A percentile compares a stretch with the other conserved stretches of the same genome.
phyloP scores from a whole-genome alignment of 2,888 invertebrate genomes.

The Ormia ochracea region DNA sequence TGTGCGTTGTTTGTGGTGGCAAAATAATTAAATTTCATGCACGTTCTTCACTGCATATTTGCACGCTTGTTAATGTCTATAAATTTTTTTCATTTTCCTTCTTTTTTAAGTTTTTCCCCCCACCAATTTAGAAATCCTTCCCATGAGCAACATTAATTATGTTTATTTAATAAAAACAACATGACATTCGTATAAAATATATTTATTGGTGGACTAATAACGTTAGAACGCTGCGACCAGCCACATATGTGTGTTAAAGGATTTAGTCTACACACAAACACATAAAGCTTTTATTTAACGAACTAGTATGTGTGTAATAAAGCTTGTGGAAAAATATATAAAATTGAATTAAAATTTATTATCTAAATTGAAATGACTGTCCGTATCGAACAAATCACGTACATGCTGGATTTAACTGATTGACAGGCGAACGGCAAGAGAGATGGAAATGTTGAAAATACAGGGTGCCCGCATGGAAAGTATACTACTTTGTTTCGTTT shows the following conservation, averaged over 20 bases:
- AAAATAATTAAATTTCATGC: conserved; percentile 29
- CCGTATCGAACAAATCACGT: conserved; percentile 15
- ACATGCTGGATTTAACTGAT: background rate
- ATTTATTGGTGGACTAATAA: too few species aligned
- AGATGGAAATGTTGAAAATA: too few species aligned
- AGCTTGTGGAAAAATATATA: background rate
- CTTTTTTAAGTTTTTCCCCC: too few species aligned
- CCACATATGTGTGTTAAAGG: too few species aligned
- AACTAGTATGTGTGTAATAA: background rate
- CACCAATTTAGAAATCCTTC: conserved; percentile 24
- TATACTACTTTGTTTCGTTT: too few species aligned
- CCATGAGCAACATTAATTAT: conserved; percentile 51
- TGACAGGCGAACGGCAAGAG: background rate
- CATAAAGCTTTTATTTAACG: background rate
- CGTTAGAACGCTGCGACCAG: too few species aligned
- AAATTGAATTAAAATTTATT: conserved; percentile 41
- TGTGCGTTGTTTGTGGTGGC: conserved; percentile 45
- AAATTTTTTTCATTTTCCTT: background rate
- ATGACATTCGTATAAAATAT: conserved; percentile 2
- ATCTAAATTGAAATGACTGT: conserved; percentile 35
- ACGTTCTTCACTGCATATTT: background rate
- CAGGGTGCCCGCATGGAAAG: too few species aligned
- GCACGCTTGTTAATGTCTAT: background rate
- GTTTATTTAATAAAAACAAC: conserved; percentile 38
- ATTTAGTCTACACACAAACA: background rate